Evolutionary conservation across 1,140 invertebrate species (phyloP), one percentile per base, ranked within the genome.

Genomic region (Listronotus oregonensis): DNA sequence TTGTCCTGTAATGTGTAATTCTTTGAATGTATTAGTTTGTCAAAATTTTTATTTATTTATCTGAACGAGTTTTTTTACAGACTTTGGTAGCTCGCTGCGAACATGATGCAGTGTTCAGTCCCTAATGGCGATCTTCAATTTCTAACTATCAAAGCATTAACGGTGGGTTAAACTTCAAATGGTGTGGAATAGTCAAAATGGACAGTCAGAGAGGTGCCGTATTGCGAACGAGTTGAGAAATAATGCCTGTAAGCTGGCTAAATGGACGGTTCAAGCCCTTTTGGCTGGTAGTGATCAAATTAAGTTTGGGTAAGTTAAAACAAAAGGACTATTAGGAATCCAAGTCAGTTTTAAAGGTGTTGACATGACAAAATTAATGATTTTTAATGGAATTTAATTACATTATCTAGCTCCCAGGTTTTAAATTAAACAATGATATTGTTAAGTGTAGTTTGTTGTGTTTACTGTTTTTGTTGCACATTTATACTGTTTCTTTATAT

Each of bases 181-280:
- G 95, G 96, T 37, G 95, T 99, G 10, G 97, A 99, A 75, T 99
- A 97, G 97, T 40, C 94, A 96, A 76, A 98, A 98, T 99, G 31
- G 98, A 99, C 79, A 94, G 90, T 0, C 98, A 99, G 82, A 87
- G 96, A 64, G 98, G 97, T 70, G 97, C 97, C 44, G 97, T 99
- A 21, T 82, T 99, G 98, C 97, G 27, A 99, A 98, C 76, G 98
- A 99, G 80, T 80, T 99, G 66, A 88, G 98, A 71, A 99, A 99
- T 79, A 99, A 99, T 82, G 94, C 95, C 6, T 98, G 95, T 83
- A 99, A 99, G 81, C 83, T 99, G 56, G 96, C 97, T 50, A 99
- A 99, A 79, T 99, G 98, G 97, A 99, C 98, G 0, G 93, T 98
- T 0, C 95, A 97, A 80, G 95, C 97, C 21, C 81, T 99, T 14